phyloP scores from a whole-genome alignment of 2,113 vertebrate genomes.

The Apus apus region DNA sequence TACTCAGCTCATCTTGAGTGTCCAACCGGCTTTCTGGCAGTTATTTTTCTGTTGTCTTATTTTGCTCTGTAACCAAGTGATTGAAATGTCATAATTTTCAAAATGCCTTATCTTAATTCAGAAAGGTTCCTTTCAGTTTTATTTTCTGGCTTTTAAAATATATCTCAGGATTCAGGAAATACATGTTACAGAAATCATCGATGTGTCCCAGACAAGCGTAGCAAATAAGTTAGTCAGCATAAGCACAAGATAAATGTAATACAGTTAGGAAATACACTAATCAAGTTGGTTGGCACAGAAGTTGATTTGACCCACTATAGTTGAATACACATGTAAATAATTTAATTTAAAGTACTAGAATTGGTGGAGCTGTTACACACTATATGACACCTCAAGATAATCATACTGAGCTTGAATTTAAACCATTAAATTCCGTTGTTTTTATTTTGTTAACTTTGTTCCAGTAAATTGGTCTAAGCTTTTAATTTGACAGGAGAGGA shows the following conservation, averaged over 20 bases:
- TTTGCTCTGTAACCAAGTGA: neutral
- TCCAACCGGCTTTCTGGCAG: neutral
- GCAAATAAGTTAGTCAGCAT: fast-evolving
- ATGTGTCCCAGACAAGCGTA: neutral
- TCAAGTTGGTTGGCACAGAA: neutral
- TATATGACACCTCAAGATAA: neutral
- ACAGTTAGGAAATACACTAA: neutral
- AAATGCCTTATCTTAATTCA: neutral
- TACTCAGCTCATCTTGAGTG: neutral
- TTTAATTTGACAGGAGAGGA: neutral
- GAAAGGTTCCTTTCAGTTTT: neutral
- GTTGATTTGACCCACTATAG: neutral
- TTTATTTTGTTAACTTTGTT: neutral
- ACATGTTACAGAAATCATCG: neutral
- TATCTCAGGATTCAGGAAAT: neutral
- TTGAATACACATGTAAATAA: neutral
- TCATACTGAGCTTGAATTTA: neutral
- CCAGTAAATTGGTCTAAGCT: neutral
- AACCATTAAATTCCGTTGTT: neutral
- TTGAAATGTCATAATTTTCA: neutral
- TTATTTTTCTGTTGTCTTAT: neutral
- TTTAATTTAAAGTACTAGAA: neutral
- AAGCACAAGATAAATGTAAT: neutral
- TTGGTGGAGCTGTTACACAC: neutral
- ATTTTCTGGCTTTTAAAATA: neutral